phyloP scores from a whole-genome alignment of 2,888 invertebrate species.

The Gisinianus flammeolus region DNA sequence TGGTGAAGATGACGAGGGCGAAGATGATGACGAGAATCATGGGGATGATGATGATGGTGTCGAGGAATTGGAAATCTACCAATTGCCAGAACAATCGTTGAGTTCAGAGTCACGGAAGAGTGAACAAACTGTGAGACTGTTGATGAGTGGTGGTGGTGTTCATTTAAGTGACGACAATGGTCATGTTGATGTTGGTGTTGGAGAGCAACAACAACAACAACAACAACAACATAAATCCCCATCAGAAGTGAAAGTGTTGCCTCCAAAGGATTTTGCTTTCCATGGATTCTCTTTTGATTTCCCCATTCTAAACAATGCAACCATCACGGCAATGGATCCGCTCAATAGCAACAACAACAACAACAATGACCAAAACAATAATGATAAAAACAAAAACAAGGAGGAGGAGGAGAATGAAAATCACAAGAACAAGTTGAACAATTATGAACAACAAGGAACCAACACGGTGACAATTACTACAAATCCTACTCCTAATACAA shows the following conservation, averaged over 20 bases:
- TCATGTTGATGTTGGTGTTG: background rate
- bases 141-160: background rate
- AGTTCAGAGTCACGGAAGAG: constrained; percentile 23
- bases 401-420: no score
- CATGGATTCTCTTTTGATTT: constrained; percentile 49
- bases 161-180: background rate
- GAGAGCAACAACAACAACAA: background rate
- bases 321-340: background rate
- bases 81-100: constrained; percentile 1
- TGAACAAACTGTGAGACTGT: constrained; percentile 2
- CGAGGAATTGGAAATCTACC: constrained; percentile 36
- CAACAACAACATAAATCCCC: constrained; percentile 33
- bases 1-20: background rate
- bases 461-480: background rate
- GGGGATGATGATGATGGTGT: background rate
- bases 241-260: constrained; percentile 54
- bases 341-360: constrained; percentile 14
- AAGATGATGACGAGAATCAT: constrained; percentile 2
- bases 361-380: background rate
- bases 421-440: background rate
- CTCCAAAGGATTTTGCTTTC: constrained; percentile 47
- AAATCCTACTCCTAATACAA: no score
- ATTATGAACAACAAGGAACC: background rate
- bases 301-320: constrained; percentile 44
- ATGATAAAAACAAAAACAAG: no score